Percentiles rank a stretch among this genome's conserved stretches.
These are phyloP conservation scores for Entomobrya multifasciata DNA, from an alignment of 2,888 invertebrate genomes.

Conservation along the genomic window DNA sequence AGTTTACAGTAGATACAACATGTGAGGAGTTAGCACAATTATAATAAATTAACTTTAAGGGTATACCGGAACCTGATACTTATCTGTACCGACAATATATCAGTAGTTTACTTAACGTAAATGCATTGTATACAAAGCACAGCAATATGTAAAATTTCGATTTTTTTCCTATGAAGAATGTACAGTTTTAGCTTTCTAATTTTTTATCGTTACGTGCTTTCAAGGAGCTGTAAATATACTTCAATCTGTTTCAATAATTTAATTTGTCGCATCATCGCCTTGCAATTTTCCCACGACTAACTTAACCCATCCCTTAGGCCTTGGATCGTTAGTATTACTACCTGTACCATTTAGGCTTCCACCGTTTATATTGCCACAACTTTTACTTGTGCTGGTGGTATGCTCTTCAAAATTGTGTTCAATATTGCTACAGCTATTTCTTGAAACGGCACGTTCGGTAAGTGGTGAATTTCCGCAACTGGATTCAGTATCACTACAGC, in stretches of 20 bases:
- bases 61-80: background rate
- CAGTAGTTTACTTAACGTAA: background rate
- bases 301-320: constrained; percentile 86
- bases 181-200: too few species aligned
- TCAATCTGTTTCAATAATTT: background rate
- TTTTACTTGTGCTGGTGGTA: constrained; percentile 57
- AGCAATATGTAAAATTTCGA: too few species aligned
- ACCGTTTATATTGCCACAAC: constrained; percentile 52
- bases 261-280: constrained; percentile 75
- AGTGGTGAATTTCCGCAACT: constrained; percentile 78
- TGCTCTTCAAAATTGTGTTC: constrained; percentile 18
- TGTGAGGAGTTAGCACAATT: too few species aligned
- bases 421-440: constrained; percentile 69
- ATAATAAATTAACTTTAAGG: background rate
- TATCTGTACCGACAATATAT: background rate
- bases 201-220: background rate
- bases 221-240: background rate
- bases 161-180: too few species aligned
- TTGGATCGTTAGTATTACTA: constrained; percentile 73
- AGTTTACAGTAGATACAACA: too few species aligned
- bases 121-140: constrained; percentile 16
- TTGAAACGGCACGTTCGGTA: constrained; percentile 78
- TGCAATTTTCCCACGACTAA: constrained; percentile 89
- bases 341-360: background rate
- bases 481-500: constrained; percentile 78